Percentiles rank a stretch among this genome's conserved stretches.
These are phyloP conservation scores for Prunella strophiata DNA, from an alignment of 2,797 vertebrate species.

Conservation along the genomic window DNA sequence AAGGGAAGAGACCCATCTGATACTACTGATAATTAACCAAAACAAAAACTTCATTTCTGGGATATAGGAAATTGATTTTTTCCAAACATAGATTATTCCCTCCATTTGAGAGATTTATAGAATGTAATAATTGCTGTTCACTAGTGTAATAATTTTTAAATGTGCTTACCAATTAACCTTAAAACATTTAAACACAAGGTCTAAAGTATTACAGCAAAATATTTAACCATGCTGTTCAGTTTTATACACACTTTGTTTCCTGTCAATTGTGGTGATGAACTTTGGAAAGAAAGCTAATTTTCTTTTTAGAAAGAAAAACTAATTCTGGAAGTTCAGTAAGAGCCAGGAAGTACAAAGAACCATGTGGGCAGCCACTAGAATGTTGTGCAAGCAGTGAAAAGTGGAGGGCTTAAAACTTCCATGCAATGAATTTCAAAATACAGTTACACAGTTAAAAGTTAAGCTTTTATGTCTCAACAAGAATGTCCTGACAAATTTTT, in stretches of 20 bases:
- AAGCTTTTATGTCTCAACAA: background rate
- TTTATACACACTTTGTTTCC: slow-evolving; percentile 45
- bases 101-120: background rate
- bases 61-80: background rate
- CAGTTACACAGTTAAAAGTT: background rate
- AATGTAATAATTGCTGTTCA: slow-evolving; percentile 1
- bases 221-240: slow-evolving; percentile 27
- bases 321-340: background rate
- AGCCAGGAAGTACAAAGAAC: background rate
- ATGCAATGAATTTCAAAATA: background rate
- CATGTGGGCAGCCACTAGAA: background rate
- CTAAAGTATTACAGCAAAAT: slow-evolving; percentile 55
- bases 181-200: slow-evolving; percentile 49
- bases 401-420: background rate
- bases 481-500: background rate
- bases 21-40: background rate
- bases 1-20: background rate
- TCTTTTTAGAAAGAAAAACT: slow-evolving; percentile 31
- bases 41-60: background rate
- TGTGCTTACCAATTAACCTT: slow-evolving; percentile 47
- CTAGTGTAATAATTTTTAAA: slow-evolving; percentile 30
- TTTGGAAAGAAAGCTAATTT: slow-evolving; percentile 25
- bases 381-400: background rate
- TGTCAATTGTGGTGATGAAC: slow-evolving; percentile 40
- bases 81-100: background rate